These are phyloP conservation scores for Clamator glandarius DNA, from an alignment of 2,797 vertebrate genomes.

Conservation along the genomic window DNA sequence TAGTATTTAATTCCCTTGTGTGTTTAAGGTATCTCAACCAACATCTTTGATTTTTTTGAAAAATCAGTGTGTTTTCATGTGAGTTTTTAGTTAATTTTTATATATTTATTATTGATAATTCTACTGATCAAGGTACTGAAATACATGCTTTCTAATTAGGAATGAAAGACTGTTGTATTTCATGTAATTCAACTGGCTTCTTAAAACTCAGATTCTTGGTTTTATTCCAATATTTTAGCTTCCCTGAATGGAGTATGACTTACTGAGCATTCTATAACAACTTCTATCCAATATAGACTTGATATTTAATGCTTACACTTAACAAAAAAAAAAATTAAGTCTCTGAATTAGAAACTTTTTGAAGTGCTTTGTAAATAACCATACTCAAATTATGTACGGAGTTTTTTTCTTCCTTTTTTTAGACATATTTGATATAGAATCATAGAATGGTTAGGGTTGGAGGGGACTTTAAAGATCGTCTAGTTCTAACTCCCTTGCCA, in stretches of 20 bases:
- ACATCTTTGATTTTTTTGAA: neutral
- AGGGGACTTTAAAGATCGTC: too few relatives aligned
- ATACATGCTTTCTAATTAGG: neutral
- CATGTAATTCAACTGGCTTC: neutral
- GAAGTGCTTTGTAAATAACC: neutral
- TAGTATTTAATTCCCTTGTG: neutral
- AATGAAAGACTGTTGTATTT: neutral
- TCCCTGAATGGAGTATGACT: neutral
- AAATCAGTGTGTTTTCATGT: neutral
- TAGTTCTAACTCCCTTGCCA: too few relatives aligned
- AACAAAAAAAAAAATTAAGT: neutral
- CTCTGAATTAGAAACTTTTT: neutral
- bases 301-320: neutral
- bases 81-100: neutral
- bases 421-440: neutral
- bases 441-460: too few relatives aligned
- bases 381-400: neutral
- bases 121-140: neutral
- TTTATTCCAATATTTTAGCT: neutral
- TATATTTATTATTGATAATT: neutral
- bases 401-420: neutral
- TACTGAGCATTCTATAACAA: neutral
- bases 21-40: neutral
- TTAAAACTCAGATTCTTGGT: neutral
- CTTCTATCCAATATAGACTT: neutral